Evolutionary conservation across 2,888 invertebrate species (phyloP), one percentile per base, ranked within the genome.

Genomic region (Microctonus hyperodae): DNA sequence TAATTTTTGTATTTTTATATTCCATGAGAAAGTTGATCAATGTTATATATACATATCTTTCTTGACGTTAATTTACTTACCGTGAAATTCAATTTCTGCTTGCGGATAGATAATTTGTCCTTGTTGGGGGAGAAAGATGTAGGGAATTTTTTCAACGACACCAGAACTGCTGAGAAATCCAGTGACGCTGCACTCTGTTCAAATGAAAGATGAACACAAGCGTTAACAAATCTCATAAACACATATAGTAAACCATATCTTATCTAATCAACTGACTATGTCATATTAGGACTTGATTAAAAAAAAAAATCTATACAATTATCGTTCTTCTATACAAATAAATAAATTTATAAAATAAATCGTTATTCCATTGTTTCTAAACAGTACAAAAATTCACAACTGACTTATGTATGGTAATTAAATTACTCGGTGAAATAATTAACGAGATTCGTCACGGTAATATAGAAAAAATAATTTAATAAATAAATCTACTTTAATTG

Each of bases 41-140:
- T 16, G 7, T 28, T 4, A 65, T 33, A 58, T 57, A 40, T 51
- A 58, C 31, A 37, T 64, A 25, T 40, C 7, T 56, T 22, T 23
- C 40, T 57, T 56, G n/a, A 40, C 4, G 44, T 35, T 48, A 25
- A 33, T 35, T 28, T 57, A 76, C 81, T 83, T 84, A 92, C 93
- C 92, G 84, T 91, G 87, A 83, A 95, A 92, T 76, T 89, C 90
- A 79, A 95, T 94, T 86, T 95, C 94, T 76, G 91, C 91, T 72
- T 94, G 93, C 1, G 95, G 95, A 85, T 95, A 92, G 75, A 95
- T 92, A 75, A 95, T 93, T 86, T 95, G 95, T 51, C 94, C 94
- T 79, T 92, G 91, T 71, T 93, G 86, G 20, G 95, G 95, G 73
- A 95, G 86, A 83, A 92, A 94, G 22, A 95, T 92, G 82, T 93